phyloP scores from a whole-genome alignment of 2,113 vertebrate species.

The Daphoenositta chrysoptera region DNA sequence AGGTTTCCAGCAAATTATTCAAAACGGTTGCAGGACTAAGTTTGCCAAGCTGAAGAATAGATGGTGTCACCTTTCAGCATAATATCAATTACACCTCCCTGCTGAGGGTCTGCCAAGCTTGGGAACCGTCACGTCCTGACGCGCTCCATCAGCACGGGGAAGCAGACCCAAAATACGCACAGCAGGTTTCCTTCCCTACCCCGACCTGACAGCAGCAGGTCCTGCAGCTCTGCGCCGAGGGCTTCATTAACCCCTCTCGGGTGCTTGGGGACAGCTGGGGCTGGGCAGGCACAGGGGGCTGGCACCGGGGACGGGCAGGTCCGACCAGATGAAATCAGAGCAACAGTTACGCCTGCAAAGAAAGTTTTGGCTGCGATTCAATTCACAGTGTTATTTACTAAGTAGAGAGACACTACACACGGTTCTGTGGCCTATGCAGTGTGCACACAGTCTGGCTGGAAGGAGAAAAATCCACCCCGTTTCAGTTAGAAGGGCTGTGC shows the following conservation, averaged over 20 bases:
- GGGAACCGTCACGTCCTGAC: background rate
- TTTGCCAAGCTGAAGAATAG: background rate
- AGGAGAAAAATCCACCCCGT: accelerated
- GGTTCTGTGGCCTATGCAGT: background rate
- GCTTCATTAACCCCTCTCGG: background rate
- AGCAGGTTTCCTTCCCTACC: background rate
- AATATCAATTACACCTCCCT: background rate
- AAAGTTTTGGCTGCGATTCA: background rate
- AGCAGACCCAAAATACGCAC: background rate
- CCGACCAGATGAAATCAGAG: background rate
- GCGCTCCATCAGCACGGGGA: background rate
- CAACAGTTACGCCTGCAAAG: background rate
- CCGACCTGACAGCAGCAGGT: background rate
- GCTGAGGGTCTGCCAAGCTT: background rate
- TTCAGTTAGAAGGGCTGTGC: background rate
- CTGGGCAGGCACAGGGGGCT: background rate
- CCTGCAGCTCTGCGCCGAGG: background rate
- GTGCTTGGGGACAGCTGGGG: background rate
- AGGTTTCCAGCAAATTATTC: background rate
- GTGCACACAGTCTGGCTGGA: background rate
- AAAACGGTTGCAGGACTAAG: background rate
- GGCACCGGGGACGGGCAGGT: background rate
- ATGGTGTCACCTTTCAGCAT: background rate
- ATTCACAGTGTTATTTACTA: background rate
- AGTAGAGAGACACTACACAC: background rate